Evolutionary conservation across 1,140 invertebrate species (phyloP), one percentile per base, ranked within the genome.

Genomic region (Leptopilina clavipes): DNA sequence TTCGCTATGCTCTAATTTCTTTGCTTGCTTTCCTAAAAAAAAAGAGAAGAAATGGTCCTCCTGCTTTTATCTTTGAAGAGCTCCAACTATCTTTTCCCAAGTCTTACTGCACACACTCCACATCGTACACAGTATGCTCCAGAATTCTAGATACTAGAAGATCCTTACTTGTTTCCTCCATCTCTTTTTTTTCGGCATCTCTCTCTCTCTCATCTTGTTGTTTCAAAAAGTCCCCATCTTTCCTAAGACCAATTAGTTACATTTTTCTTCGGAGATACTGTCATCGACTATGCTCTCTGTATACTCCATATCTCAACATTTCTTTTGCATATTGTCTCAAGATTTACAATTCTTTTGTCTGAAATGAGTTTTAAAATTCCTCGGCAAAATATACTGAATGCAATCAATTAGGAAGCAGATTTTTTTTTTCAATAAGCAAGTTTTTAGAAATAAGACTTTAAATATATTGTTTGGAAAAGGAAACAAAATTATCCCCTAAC

Each of bases 231-330:
- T 84, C 79, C 5, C 81, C 80, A 79, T 84, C 84, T 83, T 82
- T 72, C 83, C 76, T 82, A 81, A 82, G 83, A 84, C 85, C 85
- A 86, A 88, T 86, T 88, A 88, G 85, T 86, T 86, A 76, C 80
- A 84, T 86, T 86, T 87, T 86, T 83, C 83, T 86, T 83, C 82
- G 81, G 83, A 76, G 71, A 82, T 74, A 79, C 76, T 59, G 73
- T 82, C 82, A 84, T 86, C 83, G 79, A 80, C 78, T 75, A 86
- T 86, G 81, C 85, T 74, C 83, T 86, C 85, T 86, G 83, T 83
- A 31, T 1, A 52, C 73, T 37, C 7, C 22, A 65, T 31, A 31
- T 12, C 56, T 25, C 22, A 37, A 65, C 6, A 25, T 14, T 9
- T 31, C 25, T 31, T n/a, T n/a, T n/a, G 12, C n/a, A 8, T 14